phyloP scores from a whole-genome alignment of 2,113 vertebrate species.

The Lophura nycthemera region DNA sequence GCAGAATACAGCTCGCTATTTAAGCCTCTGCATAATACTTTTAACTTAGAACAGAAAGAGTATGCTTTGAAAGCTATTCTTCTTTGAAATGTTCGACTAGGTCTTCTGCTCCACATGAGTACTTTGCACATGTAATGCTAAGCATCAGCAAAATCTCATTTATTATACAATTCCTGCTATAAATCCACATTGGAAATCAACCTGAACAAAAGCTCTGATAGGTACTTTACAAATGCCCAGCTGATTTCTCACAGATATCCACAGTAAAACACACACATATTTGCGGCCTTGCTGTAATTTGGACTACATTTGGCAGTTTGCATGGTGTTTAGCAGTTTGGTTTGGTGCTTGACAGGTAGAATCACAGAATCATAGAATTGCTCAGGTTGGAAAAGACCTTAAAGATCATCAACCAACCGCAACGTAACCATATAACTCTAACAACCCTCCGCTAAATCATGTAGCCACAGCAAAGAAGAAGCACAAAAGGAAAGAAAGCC shows the following conservation, averaged over 20 bases:
- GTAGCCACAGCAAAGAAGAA: neutral
- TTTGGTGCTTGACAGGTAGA: neutral
- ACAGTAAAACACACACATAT: neutral
- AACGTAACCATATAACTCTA: too few relatives aligned
- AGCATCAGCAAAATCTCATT: conserved; percentile 7
- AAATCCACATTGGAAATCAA: neutral
- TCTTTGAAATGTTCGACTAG: conserved; percentile 27
- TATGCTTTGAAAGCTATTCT: conserved; percentile 35
- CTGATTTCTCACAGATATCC: neutral
- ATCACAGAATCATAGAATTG: too few relatives aligned
- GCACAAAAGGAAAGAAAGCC: neutral
- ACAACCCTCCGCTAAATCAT: too few relatives aligned
- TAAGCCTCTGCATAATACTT: conserved; percentile 42
- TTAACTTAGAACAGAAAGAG: conserved; percentile 25
- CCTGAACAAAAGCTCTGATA: neutral
- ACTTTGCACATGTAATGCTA: conserved; percentile 13
- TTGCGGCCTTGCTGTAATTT: neutral
- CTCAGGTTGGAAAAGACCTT: too few relatives aligned
- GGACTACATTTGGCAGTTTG: neutral
- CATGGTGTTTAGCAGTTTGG: neutral
- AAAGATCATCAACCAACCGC: too few relatives aligned
- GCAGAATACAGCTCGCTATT: conserved; percentile 36
- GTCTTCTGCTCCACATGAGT: conserved; percentile 20
- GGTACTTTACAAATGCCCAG: neutral
- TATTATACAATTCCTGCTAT: neutral